phyloP scores from a whole-genome alignment of 2,797 vertebrate genomes.

The Hozukius guyotensis region DNA sequence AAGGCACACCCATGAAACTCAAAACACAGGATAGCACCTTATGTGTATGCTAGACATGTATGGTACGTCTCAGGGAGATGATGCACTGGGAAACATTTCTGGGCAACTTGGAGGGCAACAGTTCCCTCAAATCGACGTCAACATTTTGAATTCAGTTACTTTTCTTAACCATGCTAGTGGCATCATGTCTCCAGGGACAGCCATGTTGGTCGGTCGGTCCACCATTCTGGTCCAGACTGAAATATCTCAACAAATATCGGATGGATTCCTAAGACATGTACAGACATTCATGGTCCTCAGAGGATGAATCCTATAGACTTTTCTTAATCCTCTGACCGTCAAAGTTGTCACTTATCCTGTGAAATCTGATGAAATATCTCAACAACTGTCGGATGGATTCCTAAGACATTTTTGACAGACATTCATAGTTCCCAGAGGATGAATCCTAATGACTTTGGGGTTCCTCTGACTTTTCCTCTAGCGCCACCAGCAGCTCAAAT shows the following conservation, averaged over 20 bases:
- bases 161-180: neutral
- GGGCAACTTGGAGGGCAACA: constrained; percentile 5
- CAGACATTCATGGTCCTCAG: neutral
- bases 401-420: no score
- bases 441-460: no score
- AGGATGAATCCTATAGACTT: neutral
- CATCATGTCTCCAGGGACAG: neutral
- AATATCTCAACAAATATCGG: neutral
- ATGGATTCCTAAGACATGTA: no score
- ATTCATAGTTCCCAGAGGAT: no score
- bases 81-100: neutral
- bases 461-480: neutral
- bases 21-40: constrained; percentile 72
- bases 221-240: neutral
- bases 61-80: neutral
- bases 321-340: neutral
- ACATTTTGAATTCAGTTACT: neutral
- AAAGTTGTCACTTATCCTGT: no score
- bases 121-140: neutral
- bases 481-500: neutral
- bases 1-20: constrained; percentile 72
- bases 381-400: no score
- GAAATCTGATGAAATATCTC: no score
- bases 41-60: constrained; percentile 31
- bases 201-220: neutral